Base-by-base conservation (phyloP, 2,113 vertebrate genomes). In the Alces alces region DNA sequence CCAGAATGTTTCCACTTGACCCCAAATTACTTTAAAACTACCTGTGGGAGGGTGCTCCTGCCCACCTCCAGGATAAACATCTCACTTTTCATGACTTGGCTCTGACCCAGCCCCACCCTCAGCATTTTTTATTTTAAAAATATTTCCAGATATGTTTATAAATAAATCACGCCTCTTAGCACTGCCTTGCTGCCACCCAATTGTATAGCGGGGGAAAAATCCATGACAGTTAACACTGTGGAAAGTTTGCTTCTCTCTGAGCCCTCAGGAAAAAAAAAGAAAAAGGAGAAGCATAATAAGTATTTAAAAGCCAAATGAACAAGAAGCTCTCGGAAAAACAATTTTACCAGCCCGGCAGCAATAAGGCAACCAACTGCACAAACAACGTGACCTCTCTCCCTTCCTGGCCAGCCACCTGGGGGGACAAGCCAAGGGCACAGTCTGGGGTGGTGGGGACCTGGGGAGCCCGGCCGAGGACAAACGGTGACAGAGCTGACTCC, bases 71-170 rank as follows among this genome's bases (percentile, higher is more conserved):
- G 66, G 89, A 86, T 39, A 61, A 91, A 83, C 80, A 54, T 14
- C 70, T 79, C n/a, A 33, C 66, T 89, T 60, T 64, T 86, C 39
- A 70, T 1, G 55, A 30, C 64, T 93, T 91, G 87, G 57, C 80
- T n/a, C 1, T 28, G 82, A 86, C 90, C 87, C 73, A 76, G 70
- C 91, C 85, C 70, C 27, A 30, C 94, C 79, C 83, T 93, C 61
- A 92, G 89, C 88, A 79, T 91, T 70, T 89, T 88, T 92, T 50
- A 70, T 95, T 91, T 94, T 80, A 21, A 87, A 97, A 94, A 73
- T 86, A 95, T 96, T 96, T 94, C 89, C 95, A 97, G 54, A 93
- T 94, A 94, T 55, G 54, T 94, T 96, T 95, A 87, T 93, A 95
- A 96, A 86, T 94, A 95, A 70, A 89, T 84, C 82, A 78, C 10